Conservation (phyloP, 2,797 vertebrate genomes). For the Microhierax caerulescens region DNA sequence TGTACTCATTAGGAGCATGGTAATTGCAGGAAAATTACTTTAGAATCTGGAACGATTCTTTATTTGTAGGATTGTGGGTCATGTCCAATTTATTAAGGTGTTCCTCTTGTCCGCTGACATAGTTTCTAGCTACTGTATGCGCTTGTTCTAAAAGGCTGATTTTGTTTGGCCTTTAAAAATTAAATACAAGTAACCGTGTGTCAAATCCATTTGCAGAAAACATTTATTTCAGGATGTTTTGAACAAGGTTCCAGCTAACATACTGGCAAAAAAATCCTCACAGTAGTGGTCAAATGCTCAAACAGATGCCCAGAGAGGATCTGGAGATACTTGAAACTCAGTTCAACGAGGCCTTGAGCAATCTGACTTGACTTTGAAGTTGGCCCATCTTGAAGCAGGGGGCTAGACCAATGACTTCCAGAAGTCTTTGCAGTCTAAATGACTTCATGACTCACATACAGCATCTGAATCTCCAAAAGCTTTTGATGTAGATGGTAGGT, state of each 20-base stretch:
- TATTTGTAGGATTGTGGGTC: neutral
- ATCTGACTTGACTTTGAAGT: neutral
- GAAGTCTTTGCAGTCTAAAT: neutral
- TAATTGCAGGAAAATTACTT: neutral
- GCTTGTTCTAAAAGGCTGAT: neutral
- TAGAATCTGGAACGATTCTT: neutral
- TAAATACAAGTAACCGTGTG: neutral
- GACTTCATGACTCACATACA: neutral
- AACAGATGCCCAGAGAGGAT: neutral
- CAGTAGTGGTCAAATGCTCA: neutral
- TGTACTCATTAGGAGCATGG: neutral
- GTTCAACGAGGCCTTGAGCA: neutral
- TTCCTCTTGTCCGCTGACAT: neutral
- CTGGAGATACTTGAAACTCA: neutral
- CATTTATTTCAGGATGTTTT: neutral
- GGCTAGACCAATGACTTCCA: neutral
- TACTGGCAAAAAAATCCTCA: neutral
- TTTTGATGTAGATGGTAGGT: neutral
- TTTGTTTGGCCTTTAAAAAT: neutral
- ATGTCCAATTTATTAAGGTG: neutral
- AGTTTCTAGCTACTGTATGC: neutral
- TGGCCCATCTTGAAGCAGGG: neutral
- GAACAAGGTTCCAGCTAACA: neutral
- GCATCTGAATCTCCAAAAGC: neutral
- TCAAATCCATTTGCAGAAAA: neutral